Evolutionary conservation across 2,888 invertebrate genomes (phyloP).

Genomic region (Odontocerum albicorne): DNA sequence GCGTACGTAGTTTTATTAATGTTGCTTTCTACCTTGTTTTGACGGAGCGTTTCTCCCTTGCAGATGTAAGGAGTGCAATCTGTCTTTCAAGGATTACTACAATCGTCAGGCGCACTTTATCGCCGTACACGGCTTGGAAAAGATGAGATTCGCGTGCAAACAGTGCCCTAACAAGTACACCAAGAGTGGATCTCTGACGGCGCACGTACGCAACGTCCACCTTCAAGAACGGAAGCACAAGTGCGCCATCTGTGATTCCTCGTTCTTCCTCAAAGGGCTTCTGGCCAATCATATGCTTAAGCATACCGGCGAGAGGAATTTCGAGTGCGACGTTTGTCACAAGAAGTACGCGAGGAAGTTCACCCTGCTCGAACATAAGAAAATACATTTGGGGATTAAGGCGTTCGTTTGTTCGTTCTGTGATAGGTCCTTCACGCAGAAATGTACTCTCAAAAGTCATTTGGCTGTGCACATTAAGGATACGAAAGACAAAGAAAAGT

Average conservation of each 20-base stretch:
- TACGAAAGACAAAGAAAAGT: too few relatives aligned
- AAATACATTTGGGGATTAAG: slow-evolving; percentile 54
- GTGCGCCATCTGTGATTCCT: slow-evolving; percentile 47
- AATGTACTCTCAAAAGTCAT: slow-evolving; percentile 53
- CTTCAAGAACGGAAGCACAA: neutral
- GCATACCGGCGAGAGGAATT: slow-evolving; percentile 57
- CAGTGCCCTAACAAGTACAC: too few relatives aligned
- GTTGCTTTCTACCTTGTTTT: too few relatives aligned
- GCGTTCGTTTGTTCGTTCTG: slow-evolving; percentile 52
- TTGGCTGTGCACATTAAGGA: slow-evolving; percentile 43
- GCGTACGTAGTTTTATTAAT: too few relatives aligned
- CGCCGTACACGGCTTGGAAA: too few relatives aligned
- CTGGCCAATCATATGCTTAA: slow-evolving; percentile 60
- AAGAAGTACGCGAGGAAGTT: slow-evolving; percentile 55
- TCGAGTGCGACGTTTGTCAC: slow-evolving; percentile 54
- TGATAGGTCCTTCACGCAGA: slow-evolving; percentile 53
- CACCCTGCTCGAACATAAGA: slow-evolving; percentile 50
- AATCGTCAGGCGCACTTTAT: too few relatives aligned
- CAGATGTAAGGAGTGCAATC: too few relatives aligned
- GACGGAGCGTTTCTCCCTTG: too few relatives aligned
- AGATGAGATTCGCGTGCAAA: too few relatives aligned
- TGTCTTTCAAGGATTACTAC: too few relatives aligned
- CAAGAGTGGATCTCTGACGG: too few relatives aligned
- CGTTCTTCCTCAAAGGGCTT: slow-evolving; percentile 58
- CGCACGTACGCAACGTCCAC: too few relatives aligned